Conservation (phyloP, 2,113 vertebrate genomes). For the Pluvianellus socialis region DNA sequence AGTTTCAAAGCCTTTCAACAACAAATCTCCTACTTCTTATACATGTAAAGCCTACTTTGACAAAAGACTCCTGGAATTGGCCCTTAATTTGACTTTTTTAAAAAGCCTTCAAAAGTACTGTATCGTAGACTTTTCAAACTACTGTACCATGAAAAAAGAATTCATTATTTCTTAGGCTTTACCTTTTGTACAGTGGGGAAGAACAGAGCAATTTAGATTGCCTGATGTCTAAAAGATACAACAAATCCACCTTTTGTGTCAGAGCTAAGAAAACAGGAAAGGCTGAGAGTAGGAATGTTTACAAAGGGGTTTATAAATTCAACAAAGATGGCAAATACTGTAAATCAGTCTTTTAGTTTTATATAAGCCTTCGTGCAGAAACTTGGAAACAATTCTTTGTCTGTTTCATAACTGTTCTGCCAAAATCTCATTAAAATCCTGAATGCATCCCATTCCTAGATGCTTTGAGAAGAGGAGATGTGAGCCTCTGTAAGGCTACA, state of each 20-base stretch:
- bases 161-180: constrained; percentile 5
- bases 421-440: constrained; percentile 24
- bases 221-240: background rate
- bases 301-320: constrained; percentile 31
- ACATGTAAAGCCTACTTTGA: background rate
- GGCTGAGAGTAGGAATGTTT: background rate
- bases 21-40: background rate
- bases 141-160: background rate
- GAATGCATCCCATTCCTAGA: background rate
- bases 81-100: background rate
- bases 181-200: background rate
- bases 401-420: background rate
- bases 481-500: background rate
- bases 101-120: background rate
- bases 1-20: background rate
- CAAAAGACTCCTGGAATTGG: background rate
- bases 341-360: background rate
- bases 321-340: constrained; percentile 1
- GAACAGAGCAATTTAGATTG: background rate
- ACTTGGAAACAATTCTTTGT: background rate
- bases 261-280: constrained; percentile 27
- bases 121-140: background rate
- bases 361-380: background rate
- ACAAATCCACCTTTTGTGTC: constrained; percentile 26
- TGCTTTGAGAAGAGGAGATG: background rate